phyloP scores from a whole-genome alignment of 1,140 invertebrate genomes.

The Diploscapter pachys region DNA sequence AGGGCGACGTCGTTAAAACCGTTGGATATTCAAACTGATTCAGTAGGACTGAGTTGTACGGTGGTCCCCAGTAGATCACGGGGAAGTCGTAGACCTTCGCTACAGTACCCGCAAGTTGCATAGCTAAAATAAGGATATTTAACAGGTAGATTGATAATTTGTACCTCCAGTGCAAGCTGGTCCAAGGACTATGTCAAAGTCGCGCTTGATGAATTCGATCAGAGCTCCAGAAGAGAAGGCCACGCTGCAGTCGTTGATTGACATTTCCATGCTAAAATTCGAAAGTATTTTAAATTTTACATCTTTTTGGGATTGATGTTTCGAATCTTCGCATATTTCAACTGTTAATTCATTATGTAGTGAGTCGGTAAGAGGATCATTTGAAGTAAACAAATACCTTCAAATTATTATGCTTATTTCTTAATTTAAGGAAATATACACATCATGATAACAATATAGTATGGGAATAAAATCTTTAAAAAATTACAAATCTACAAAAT shows the following conservation, averaged over 20 bases:
- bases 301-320: too few relatives aligned
- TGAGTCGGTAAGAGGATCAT: too few relatives aligned
- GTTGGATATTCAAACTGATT: neutral
- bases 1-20: conserved; percentile 1
- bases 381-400: too few relatives aligned
- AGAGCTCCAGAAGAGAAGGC: neutral
- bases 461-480: neutral
- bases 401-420: too few relatives aligned
- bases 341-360: too few relatives aligned
- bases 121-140: conserved; percentile 1
- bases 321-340: too few relatives aligned
- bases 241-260: too few relatives aligned
- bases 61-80: conserved; percentile 18
- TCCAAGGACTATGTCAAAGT: conserved; percentile 5
- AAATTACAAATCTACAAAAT: too few relatives aligned
- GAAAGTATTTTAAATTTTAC: too few relatives aligned
- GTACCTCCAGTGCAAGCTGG: conserved; percentile 2
- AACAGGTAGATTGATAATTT: neutral
- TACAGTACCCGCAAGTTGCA: neutral
- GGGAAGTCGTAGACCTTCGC: conserved; percentile 3
- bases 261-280: too few relatives aligned
- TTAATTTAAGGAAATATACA: too few relatives aligned
- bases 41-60: neutral
- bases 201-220: neutral
- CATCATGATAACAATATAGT: too few relatives aligned